phyloP scores from a whole-genome alignment of 1,140 invertebrate genomes.

The Leptinotarsa defecta region DNA sequence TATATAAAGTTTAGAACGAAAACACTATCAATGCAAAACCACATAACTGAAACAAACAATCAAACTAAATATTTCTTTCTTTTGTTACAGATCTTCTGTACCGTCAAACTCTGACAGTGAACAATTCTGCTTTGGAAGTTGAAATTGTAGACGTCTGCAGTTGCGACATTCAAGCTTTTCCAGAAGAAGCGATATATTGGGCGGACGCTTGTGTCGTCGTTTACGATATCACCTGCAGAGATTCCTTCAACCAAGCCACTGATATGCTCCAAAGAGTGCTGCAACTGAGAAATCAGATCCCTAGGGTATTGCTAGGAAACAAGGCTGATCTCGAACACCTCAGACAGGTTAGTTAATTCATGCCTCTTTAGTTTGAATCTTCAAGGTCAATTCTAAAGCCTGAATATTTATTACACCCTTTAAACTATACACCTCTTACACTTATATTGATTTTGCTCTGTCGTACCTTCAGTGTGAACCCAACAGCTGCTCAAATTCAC shows the following conservation, averaged over 20 bases:
- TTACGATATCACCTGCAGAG: conserved; percentile 76
- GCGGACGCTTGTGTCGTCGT: conserved; percentile 79
- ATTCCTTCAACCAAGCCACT: conserved; percentile 70
- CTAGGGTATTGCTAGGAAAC: conserved; percentile 71
- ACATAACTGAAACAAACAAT: no score
- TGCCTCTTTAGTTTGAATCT: no score
- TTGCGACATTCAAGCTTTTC: conserved; percentile 58
- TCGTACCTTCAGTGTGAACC: no score
- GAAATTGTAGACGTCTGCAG: conserved; percentile 77
- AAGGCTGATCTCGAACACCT: conserved; percentile 79
- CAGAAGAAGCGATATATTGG: conserved; percentile 69
- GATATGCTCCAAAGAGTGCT: conserved; percentile 66
- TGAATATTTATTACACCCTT: no score
- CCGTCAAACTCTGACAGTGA: conserved; percentile 71
- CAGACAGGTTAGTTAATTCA: conserved; percentile 62
- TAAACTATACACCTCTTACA: no score
- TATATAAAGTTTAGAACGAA: no score
- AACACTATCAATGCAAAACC: no score
- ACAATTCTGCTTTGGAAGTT: conserved; percentile 71
- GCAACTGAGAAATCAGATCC: conserved; percentile 61
- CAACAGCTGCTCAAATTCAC: no score
- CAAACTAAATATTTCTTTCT: conserved; percentile 12
- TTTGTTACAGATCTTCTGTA: conserved; percentile 75
- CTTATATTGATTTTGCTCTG: no score
- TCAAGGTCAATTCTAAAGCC: no score